Conservation (phyloP, 2,888 invertebrate species). For the Resseliella maxima region DNA sequence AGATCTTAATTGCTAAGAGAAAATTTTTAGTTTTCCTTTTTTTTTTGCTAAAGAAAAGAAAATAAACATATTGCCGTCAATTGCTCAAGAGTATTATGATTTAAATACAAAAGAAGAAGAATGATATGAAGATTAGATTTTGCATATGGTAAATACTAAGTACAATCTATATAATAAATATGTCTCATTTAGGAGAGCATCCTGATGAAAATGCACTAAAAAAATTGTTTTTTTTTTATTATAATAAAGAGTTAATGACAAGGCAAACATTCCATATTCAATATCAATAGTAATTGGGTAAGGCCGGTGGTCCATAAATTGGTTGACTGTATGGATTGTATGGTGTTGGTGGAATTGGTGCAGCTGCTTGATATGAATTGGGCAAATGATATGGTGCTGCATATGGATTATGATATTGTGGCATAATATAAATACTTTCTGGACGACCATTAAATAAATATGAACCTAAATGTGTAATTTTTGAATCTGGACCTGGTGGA, state of each 20-base stretch:
- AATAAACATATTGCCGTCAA: neutral
- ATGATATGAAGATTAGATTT: neutral
- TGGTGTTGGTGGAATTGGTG: neutral
- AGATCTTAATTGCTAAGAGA: neutral
- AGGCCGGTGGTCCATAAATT: neutral
- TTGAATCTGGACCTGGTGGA: conserved; percentile 71
- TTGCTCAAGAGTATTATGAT: neutral
- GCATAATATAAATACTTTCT: conserved; percentile 64
- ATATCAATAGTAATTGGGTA: conserved; percentile 1
- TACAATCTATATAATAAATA: neutral
- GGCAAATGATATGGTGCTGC: neutral
- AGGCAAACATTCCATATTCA: neutral
- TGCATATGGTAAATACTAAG: conserved; percentile 32
- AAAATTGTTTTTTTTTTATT: neutral
- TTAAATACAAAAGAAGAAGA: neutral
- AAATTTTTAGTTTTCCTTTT: neutral
- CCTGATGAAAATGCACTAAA: conserved; percentile 34
- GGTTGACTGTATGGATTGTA: conserved; percentile 25
- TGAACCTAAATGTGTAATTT: conserved; percentile 79
- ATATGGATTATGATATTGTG: conserved; percentile 33
- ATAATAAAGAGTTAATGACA: neutral
- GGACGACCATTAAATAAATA: conserved; percentile 80
- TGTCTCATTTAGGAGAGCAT: neutral
- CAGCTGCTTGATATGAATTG: neutral
- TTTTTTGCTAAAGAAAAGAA: neutral